A percentile compares a stretch with the other conserved stretches of the same genome.
Conservation (phyloP, 2,888 invertebrate species). For the Xestia rhomboidea region DNA sequence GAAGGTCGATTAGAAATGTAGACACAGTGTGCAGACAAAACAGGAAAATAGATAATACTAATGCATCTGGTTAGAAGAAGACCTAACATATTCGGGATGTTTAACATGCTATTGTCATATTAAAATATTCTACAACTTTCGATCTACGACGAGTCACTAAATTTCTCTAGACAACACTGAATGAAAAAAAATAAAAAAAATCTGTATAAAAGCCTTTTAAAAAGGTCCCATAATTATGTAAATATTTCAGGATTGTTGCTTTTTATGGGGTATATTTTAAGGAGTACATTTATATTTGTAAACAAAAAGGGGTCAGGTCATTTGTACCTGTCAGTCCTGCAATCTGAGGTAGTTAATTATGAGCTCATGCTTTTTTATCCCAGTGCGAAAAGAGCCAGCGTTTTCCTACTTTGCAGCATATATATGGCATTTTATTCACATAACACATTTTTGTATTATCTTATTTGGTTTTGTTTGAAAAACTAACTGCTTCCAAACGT, state of each 20-base stretch:
- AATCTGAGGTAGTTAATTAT: constrained; percentile 35
- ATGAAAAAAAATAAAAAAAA: not conserved
- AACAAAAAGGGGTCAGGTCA: constrained; percentile 15
- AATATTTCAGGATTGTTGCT: constrained; percentile 7
- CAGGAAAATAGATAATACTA: no score
- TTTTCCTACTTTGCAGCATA: no score
- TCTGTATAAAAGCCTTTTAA: not conserved
- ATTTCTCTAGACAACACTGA: not conserved
- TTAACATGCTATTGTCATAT: not conserved
- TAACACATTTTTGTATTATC: no score
- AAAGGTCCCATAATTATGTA: not conserved
- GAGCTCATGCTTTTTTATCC: not conserved
- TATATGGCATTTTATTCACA: no score
- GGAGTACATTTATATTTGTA: constrained; percentile 7
- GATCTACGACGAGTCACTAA: not conserved
- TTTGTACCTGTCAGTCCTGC: constrained; percentile 33
- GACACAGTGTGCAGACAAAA: no score
- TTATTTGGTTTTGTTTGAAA: no score
- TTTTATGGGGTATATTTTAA: not conserved
- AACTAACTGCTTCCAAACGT: not conserved
- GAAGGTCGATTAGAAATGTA: no score
- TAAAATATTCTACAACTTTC: not conserved
- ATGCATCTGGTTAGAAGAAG: not conserved
- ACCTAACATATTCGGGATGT: not conserved
- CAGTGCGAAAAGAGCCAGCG: not conserved